Evolutionary conservation across 2,797 vertebrate genomes (phyloP), one percentile per base, ranked within the genome.

Genomic region (Acrocephalus scirpaceus): DNA sequence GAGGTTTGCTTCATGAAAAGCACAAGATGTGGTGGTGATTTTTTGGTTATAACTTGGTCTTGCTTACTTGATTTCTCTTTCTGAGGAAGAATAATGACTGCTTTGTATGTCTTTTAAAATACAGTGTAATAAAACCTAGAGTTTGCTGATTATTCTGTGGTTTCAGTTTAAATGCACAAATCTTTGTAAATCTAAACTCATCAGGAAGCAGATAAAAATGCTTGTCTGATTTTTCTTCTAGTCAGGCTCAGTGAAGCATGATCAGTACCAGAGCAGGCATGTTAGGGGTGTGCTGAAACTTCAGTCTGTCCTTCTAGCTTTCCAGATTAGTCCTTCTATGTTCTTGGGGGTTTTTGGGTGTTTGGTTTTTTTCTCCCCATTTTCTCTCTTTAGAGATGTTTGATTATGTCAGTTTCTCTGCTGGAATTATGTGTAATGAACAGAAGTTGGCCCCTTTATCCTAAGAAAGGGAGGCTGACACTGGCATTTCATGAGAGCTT

Each of bases 161-260:
- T 83, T 91, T 87, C 54, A 16, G 25, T 86, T 78, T 78, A 85
- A 57, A 71, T 74, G 45, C 66, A 74, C 32, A 67, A 58, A 91
- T 76, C 74, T 95, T 61, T 84, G 79, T 92, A 95, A 95, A 93
- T 93, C 87, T 96, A 83, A 83, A 93, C 69, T 81, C 50, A 81
- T 66, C 72, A 86, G 87, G 94, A 91, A 91, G 67, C 54, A 86
- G 94, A 90, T 87, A 88, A 91, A 94, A 93, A 53, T 25, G 8
- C 85, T 92, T 76, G 30, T 92, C 67, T 86, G 75, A 77, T 87
- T 96, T 88, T 61, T 45, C 11, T 86, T 69, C 58, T 71, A 64
- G 42, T 22, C 65, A 78, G 69, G 38, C 73, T 86, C 26, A 20
- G 26, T 54, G 54, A 85, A 45, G 29, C 76, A 74, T 5, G 4